Base-by-base conservation (phyloP, 1,140 invertebrate genomes). In the Drosophila mayri region DNA sequence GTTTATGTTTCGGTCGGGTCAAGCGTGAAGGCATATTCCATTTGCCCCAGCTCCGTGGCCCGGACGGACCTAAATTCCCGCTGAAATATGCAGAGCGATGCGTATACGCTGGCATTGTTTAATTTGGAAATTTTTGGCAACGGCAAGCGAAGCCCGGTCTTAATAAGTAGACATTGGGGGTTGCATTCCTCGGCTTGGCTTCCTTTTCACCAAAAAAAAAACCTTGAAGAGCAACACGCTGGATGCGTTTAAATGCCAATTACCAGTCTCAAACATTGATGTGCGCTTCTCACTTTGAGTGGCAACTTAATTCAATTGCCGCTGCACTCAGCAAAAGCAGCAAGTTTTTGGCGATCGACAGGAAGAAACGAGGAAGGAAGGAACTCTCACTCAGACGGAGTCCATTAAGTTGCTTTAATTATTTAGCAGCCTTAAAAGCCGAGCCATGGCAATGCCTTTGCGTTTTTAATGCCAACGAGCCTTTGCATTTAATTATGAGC, bases 401-500 rank as follows among this genome's bases (percentile, higher is more conserved):
- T 88, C 84, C 84, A 88, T 88, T 88, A 88, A 81, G 81, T 84
- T 75, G 84, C 74, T 68, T 88, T 77, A 88, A 88, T 90, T 88
- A 88, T 88, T 88, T 78, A 88, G 81, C 81, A 88, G 77, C 59
- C 84, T 90, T 88, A 85, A 88, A 88, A 88, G 84, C 84, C 72
- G 55, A 61, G 72, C 57, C 76, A 75, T 75, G 81, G 66, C 81
- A 76, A 58, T 63, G 85, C 85, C 67, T 71, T 61, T 79, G 50
- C 60, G 58, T 83, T 83, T 74, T 88, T 77, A 88, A 88, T 90
- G 64, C 62, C 70, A 85, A 72, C 76, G 60, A 82, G 63, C 77
- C 68, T 70, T 79, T 88, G 84, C 85, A 90, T 88, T 88, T 88
- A 90, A 88, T 88, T 88, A 88, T 85, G 76, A 90, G 63, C 59